phyloP scores from a whole-genome alignment of 2,797 vertebrate species.

The Dendrocincla tyrannina region DNA sequence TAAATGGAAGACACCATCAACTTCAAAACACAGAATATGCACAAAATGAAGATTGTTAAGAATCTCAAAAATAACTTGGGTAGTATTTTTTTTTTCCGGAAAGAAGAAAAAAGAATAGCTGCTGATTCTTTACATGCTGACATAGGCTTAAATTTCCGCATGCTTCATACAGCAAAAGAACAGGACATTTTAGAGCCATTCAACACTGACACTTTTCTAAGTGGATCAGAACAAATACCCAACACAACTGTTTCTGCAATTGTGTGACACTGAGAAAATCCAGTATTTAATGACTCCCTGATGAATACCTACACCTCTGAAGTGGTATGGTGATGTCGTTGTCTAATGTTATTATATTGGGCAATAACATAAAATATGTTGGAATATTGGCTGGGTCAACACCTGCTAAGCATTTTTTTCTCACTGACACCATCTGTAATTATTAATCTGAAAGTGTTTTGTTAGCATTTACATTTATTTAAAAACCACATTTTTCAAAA shows the following conservation, averaged over 20 bases:
- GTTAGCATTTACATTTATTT: constrained; percentile 46
- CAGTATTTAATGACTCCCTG: constrained; percentile 24
- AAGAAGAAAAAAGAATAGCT: neutral
- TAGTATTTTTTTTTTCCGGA: neutral
- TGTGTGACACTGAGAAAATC: constrained; percentile 4
- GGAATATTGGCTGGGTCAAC: constrained; percentile 23
- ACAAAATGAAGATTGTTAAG: neutral
- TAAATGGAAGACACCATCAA: neutral
- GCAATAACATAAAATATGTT: constrained; percentile 55
- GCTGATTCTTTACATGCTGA: neutral
- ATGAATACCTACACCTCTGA: constrained; percentile 51
- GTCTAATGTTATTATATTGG: constrained; percentile 43
- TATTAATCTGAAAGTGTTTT: constrained; percentile 45
- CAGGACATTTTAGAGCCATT: neutral
- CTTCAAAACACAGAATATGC: neutral
- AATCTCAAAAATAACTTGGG: neutral
- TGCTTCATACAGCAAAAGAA: neutral
- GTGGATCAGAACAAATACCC: neutral
- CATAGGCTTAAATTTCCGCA: neutral
- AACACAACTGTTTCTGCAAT: constrained; percentile 45
- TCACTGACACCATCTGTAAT: constrained; percentile 6
- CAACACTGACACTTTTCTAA: neutral
- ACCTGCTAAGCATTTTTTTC: constrained; percentile 37
- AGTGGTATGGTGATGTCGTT: constrained; percentile 36
- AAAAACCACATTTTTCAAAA: neutral